Percentiles rank a stretch among this genome's conserved stretches.
Conservation (phyloP, 2,113 vertebrate genomes). For the Sebastes schlegelii region DNA sequence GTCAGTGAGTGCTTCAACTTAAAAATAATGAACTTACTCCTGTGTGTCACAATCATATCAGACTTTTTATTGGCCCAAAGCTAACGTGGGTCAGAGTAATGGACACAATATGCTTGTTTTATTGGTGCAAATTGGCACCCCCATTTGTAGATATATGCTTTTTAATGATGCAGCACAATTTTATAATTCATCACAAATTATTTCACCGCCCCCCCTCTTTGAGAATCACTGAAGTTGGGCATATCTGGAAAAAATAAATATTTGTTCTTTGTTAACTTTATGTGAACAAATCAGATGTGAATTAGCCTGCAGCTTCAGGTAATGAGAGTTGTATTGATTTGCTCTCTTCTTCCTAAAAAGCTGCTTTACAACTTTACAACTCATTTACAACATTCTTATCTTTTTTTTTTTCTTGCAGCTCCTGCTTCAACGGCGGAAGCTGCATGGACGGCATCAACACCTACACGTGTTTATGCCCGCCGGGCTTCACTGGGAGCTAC, state of each 20-base stretch:
- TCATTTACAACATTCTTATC: not conserved
- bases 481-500: conserved; percentile 96
- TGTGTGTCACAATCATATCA: no score
- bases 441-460: conserved; percentile 96
- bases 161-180: no score
- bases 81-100: no score
- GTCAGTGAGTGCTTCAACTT: no score
- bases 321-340: conserved; percentile 10
- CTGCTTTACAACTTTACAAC: not conserved
- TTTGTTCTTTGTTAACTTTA: not conserved
- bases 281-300: conserved; percentile 10
- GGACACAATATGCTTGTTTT: no score
- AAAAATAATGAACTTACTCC: no score
- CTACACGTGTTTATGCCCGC: conserved; percentile 92
- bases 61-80: no score
- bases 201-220: no score
- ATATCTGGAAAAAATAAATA: not conserved
- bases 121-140: no score
- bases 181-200: no score
- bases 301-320: conserved; percentile 5
- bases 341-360: conserved; percentile 6
- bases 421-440: conserved; percentile 95
- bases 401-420: conserved; percentile 81
- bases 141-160: no score
- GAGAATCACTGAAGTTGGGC: not conserved